These are phyloP conservation scores for Gallinago stenura DNA, from an alignment of 2,797 vertebrate genomes.

Conservation along the genomic window DNA sequence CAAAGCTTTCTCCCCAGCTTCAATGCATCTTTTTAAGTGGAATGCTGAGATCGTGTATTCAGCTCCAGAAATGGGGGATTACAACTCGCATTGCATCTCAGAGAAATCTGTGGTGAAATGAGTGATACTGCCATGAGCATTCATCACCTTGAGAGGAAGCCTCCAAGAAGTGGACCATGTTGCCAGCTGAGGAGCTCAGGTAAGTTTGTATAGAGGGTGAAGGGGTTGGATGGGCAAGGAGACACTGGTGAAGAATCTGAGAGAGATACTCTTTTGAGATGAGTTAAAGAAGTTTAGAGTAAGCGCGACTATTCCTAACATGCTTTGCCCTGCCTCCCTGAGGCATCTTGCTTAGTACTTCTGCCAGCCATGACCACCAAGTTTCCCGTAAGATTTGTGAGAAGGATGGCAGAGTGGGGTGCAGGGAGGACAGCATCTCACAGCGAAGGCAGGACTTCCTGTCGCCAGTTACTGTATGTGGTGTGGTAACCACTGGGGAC, in stretches of 20 bases:
- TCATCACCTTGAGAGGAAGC: background rate
- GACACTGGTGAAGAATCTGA: background rate
- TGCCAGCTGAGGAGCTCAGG: background rate
- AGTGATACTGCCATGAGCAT: background rate
- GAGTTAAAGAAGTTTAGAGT: background rate
- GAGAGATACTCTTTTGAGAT: background rate
- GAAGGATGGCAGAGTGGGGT: background rate
- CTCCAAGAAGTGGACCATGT: background rate
- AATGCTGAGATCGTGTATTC: background rate
- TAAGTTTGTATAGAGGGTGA: background rate
- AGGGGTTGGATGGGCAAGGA: background rate
- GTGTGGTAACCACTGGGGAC: accelerated
- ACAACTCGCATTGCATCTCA: background rate
- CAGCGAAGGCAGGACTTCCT: background rate
- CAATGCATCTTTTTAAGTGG: background rate
- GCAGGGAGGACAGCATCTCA: background rate
- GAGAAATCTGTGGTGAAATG: background rate
- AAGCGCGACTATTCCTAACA: accelerated
- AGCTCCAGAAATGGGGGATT: background rate
- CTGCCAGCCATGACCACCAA: background rate
- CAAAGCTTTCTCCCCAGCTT: background rate
- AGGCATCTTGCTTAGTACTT: background rate
- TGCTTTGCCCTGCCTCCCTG: background rate
- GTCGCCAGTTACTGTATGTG: background rate
- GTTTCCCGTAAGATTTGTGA: background rate